Evolutionary conservation across 2,797 vertebrate genomes (phyloP), one percentile per base, ranked within the genome.

Genomic region (Eospalax fontanierii): DNA sequence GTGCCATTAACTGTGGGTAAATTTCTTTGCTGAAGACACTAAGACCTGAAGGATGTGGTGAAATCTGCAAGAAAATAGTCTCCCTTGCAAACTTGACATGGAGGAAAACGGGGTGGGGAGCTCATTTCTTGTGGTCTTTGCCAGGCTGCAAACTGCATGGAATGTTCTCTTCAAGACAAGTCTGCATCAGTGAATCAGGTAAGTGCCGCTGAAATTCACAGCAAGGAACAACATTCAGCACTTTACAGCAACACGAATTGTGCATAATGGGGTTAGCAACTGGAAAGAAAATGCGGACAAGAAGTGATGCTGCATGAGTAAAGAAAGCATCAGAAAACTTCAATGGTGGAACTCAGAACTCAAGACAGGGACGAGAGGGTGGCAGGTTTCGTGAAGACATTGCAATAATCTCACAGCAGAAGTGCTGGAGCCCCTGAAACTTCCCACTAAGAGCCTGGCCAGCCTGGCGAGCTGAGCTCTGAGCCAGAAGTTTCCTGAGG

Each of bases 251-350:
- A 93, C 24, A 61, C 83, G 78, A 92, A 96, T 81, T 65, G 63
- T n/a, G 66, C 87, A n/a, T n/a, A n/a, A n/a, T n/a, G n/a, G n/a
- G n/a, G n/a, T n/a, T n/a, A n/a, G n/a, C n/a, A 75, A 75, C n/a
- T 76, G 81, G 78, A 80, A 91, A 87, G 74, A 38, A 57, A 78
- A n/a, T n/a, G 74, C 80, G 63, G n/a, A 35, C 22, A 76, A 71
- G 54, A 71, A 59, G 50, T 63, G 76, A 54, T 91, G 94, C 90
- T 82, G 88, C 91, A 66, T 86, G 93, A 89, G 57, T 92, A 76
- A 84, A 86, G 82, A 61, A 96, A 92, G 63, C 75, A 78, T 88
- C 59, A 30, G 43, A 83, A 96, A 89, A 95, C 83, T 96, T 96
- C 90, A 74, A 1, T 57, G 95, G 87, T 78, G 68, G 83, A 90